These are phyloP conservation scores for Falco punctatus DNA, from an alignment of 2,113 vertebrate genomes.

Conservation along the genomic window DNA sequence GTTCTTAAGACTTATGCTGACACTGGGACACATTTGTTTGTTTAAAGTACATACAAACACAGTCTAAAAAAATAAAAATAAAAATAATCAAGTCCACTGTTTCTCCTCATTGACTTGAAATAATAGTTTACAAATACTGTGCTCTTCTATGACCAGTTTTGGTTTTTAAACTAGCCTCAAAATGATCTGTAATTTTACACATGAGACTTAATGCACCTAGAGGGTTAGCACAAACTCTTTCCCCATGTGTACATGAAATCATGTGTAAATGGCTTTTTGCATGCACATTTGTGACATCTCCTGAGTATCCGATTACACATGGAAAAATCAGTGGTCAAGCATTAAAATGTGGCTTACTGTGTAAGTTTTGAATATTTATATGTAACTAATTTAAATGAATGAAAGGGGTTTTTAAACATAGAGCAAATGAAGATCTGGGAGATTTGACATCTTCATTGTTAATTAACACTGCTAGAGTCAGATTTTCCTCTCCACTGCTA, in stretches of 20 bases:
- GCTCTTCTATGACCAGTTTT: not conserved
- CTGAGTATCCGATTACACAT: not conserved
- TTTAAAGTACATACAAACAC: not conserved
- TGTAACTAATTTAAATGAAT: constrained; percentile 38
- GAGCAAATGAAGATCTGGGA: not conserved
- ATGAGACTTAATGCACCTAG: not conserved
- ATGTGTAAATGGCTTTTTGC: not conserved
- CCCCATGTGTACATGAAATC: not conserved
- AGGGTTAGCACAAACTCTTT: not conserved
- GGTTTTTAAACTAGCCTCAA: not conserved
- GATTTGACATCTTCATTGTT: not conserved
- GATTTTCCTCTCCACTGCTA: constrained; percentile 35
- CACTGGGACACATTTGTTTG: not conserved
- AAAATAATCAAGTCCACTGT: not conserved
- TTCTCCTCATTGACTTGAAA: not conserved
- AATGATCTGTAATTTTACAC: not conserved
- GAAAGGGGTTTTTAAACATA: constrained; percentile 16
- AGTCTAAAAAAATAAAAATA: not conserved
- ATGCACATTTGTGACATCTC: not conserved
- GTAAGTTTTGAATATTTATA: not conserved
- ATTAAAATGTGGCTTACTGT: not conserved
- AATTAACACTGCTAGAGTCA: not conserved
- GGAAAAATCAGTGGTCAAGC: not conserved
- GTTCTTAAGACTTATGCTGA: constrained; percentile 22
- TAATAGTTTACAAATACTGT: not conserved